Evolutionary conservation across 2,797 vertebrate species (phyloP).

Genomic region (Chrysocyon brachyurus): DNA sequence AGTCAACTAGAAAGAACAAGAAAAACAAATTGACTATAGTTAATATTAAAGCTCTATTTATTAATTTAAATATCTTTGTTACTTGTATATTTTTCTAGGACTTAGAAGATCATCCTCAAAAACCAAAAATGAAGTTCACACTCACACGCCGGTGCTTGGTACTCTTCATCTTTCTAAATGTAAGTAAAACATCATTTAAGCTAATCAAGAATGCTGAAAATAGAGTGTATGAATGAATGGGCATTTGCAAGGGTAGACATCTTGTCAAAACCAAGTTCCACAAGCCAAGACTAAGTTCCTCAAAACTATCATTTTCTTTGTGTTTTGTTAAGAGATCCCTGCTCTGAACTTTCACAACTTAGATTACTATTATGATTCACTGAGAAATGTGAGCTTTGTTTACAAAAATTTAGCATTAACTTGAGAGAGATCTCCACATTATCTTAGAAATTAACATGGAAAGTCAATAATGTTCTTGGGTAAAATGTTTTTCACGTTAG

Average conservation of each 20-base stretch:
- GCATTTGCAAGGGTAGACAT: not conserved
- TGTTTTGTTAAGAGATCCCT: constrained; percentile 7
- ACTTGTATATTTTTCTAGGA: constrained; percentile 63
- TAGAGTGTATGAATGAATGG: not conserved
- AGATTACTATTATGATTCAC: not conserved
- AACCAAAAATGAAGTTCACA: constrained; percentile 54
- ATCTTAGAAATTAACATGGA: constrained; percentile 34
- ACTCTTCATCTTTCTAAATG: constrained; percentile 72
- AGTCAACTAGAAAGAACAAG: not conserved
- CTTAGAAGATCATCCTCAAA: not conserved
- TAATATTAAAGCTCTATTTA: not conserved
- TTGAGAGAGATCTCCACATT: not conserved
- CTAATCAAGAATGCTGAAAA: not conserved
- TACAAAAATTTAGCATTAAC: not conserved
- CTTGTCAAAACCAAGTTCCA: not conserved
- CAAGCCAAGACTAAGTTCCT: not conserved
- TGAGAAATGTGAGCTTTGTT: constrained; percentile 25
- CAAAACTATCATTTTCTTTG: not conserved
- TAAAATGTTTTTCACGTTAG: not conserved
- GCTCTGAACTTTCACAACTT: not conserved
- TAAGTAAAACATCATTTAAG: constrained; percentile 65
- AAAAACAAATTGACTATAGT: not conserved
- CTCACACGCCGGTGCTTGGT: not conserved
- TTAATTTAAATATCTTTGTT: constrained; percentile 39
- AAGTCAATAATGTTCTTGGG: not conserved